Conservation (phyloP, 2,888 invertebrate species). For the Agrotis exclamationis region DNA sequence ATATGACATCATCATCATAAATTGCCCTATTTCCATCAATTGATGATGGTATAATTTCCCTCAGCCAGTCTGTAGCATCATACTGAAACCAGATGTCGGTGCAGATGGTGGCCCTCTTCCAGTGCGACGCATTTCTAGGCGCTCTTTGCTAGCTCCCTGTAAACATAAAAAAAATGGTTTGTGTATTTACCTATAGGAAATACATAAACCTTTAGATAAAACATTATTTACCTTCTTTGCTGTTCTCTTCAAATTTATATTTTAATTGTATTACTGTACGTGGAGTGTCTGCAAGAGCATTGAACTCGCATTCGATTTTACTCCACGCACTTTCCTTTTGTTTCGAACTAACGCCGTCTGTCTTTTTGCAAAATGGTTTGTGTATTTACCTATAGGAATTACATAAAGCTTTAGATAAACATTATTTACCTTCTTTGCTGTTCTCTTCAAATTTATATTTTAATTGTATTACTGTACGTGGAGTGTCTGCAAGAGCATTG, state of each 20-base stretch:
- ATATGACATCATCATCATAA: constrained; percentile 6
- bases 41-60: background rate
- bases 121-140: constrained; percentile 5
- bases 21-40: background rate
- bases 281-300: constrained; percentile 2
- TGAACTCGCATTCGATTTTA: background rate
- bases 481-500: constrained; percentile 3
- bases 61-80: constrained; percentile 2
- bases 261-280: constrained; percentile 7
- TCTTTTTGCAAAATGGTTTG: constrained; percentile 4
- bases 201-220: background rate
- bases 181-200: no score
- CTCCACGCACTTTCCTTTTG: background rate
- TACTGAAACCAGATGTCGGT: background rate
- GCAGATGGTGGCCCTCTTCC: background rate
- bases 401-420: background rate
- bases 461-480: constrained; percentile 6
- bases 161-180: background rate
- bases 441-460: constrained; percentile 16
- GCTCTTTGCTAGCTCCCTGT: background rate
- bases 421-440: constrained; percentile 13
- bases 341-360: constrained; percentile 1
- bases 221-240: constrained; percentile 12
- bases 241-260: constrained; percentile 18
- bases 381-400: no score